These are phyloP conservation scores for Ectropis grisescens DNA, from an alignment of 1,140 invertebrate species.

Conservation along the genomic window DNA sequence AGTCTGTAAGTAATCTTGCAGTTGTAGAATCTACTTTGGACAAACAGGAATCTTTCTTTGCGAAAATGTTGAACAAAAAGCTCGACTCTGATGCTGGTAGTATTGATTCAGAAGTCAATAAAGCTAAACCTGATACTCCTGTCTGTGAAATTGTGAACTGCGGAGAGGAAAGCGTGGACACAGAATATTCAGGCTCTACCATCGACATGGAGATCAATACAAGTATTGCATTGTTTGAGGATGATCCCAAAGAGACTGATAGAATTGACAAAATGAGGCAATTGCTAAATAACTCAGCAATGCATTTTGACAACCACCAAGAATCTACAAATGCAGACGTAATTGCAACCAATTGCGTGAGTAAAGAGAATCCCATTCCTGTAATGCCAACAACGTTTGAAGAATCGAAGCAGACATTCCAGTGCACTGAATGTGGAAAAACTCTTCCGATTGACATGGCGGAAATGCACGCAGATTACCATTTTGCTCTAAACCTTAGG, in stretches of 20 bases:
- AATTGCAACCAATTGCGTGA: not conserved
- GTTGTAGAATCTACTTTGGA: constrained; percentile 31
- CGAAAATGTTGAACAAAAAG: constrained; percentile 44
- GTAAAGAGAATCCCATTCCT: constrained; percentile 5
- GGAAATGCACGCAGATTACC: constrained; percentile 72
- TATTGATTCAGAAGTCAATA: not conserved
- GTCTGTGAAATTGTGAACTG: constrained; percentile 24
- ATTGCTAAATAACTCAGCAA: constrained; percentile 26
- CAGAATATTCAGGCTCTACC: constrained; percentile 51
- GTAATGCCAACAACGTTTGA: not conserved
- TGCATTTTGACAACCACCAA: no score
- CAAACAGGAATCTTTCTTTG: constrained; percentile 65
- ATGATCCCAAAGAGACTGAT: constrained; percentile 31
- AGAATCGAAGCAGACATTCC: constrained; percentile 19
- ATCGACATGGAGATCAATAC: constrained; percentile 62
- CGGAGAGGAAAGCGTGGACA: constrained; percentile 45
- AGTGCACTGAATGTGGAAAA: constrained; percentile 70
- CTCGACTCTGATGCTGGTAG: constrained; percentile 1
- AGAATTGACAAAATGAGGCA: constrained; percentile 42
- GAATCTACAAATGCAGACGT: constrained; percentile 10
- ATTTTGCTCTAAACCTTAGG: constrained; percentile 72
- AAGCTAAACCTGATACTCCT: constrained; percentile 15
- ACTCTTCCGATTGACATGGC: constrained; percentile 51
- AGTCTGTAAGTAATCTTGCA: no score
- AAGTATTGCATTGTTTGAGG: constrained; percentile 51